Conservation (phyloP, 2,888 invertebrate genomes). For the Unio delphinus region DNA sequence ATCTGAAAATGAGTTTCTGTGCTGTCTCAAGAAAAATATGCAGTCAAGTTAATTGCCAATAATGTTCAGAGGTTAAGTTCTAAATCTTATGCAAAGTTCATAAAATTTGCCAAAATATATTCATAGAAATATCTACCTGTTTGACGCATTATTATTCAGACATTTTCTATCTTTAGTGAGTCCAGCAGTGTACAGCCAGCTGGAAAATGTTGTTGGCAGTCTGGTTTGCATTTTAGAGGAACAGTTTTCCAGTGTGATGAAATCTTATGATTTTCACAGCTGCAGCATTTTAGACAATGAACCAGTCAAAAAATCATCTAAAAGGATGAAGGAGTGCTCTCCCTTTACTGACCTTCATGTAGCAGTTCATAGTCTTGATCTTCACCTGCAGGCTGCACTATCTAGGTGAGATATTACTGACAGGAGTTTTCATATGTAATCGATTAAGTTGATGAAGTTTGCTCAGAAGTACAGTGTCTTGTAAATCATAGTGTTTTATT, state of each 20-base stretch:
- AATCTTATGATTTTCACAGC: constrained; percentile 36
- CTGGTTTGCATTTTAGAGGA: background rate
- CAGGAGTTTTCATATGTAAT: background rate
- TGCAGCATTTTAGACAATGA: constrained; percentile 30
- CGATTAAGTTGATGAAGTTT: no score
- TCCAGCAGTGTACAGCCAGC: background rate
- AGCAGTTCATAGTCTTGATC: constrained; percentile 63
- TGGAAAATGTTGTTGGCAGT: background rate
- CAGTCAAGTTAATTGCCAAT: no score
- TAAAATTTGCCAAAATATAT: no score
- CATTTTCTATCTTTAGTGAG: background rate
- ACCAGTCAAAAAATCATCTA: constrained; percentile 12
- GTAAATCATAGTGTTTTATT: no score
- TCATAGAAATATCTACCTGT: no score
- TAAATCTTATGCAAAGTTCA: no score
- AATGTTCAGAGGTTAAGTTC: no score
- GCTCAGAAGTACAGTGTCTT: no score
- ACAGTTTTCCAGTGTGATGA: constrained; percentile 17
- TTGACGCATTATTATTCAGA: no score
- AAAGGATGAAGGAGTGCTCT: constrained; percentile 5
- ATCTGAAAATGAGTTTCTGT: no score
- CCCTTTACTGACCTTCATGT: constrained; percentile 33
- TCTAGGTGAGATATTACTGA: constrained; percentile 36
- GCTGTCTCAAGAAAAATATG: no score
- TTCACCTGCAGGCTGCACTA: constrained; percentile 62